Conservation (phyloP, 2,888 invertebrate genomes). For the Hirtodrosophila histrioides region DNA sequence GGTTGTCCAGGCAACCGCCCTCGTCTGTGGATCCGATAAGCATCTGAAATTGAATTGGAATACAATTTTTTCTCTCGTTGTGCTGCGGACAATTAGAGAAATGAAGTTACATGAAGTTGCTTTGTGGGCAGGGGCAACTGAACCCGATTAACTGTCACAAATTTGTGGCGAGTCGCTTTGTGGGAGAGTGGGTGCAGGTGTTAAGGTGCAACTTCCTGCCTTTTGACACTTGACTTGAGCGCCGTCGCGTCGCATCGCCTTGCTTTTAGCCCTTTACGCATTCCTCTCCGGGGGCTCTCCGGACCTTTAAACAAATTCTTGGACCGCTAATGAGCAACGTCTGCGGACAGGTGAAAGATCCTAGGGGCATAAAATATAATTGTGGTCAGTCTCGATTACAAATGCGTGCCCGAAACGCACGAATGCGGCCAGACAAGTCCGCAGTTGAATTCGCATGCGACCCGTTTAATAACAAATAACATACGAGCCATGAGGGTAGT, state of each 20-base stretch:
- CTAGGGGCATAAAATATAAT: conserved; percentile 36
- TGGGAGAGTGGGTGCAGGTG: conserved; percentile 29
- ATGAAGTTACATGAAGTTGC: conserved; percentile 40
- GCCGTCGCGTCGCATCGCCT: no score
- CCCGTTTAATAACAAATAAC: conserved; percentile 68
- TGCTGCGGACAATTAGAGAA: conserved; percentile 58
- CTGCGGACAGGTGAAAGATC: conserved; percentile 53
- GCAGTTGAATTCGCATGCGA: conserved; percentile 28
- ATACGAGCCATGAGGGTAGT: conserved; percentile 60
- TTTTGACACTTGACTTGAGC: conserved; percentile 46
- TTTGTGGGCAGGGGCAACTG: background rate
- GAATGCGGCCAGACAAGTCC: conserved; percentile 49
- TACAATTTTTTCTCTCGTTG: conserved; percentile 50
- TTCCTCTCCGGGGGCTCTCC: background rate
- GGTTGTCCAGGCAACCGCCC: conserved; percentile 45
- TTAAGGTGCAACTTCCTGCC: conserved; percentile 44
- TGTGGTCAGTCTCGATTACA: conserved; percentile 76
- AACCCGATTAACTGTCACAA: conserved; percentile 40
- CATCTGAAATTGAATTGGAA: conserved; percentile 73
- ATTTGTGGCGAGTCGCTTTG: conserved; percentile 8
- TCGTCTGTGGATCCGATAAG: conserved; percentile 46
- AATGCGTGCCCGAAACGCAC: conserved; percentile 55
- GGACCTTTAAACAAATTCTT: conserved; percentile 16
- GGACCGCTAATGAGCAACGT: conserved; percentile 57
- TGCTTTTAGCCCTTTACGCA: conserved; percentile 1